These are phyloP conservation scores for Melanotaenia duboulayi DNA, from an alignment of 2,113 vertebrate species.

Conservation along the genomic window DNA sequence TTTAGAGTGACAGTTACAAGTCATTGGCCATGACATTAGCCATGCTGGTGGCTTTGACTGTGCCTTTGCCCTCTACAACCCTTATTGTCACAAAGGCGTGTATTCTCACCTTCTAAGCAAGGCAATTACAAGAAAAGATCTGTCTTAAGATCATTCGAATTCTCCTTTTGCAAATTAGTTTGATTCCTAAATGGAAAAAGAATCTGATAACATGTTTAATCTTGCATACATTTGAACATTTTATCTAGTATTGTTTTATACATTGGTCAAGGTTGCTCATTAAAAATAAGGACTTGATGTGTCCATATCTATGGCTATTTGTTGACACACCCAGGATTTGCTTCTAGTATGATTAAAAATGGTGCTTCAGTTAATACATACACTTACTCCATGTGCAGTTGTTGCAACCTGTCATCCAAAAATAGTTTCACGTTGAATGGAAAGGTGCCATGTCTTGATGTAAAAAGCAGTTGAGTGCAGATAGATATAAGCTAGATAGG, in stretches of 20 bases:
- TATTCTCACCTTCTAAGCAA: constrained; percentile 27
- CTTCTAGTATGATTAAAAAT: too few relatives aligned
- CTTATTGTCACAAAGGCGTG: constrained; percentile 38
- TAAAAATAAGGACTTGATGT: neutral
- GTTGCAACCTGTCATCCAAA: neutral
- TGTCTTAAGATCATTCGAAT: neutral
- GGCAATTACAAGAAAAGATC: constrained; percentile 8
- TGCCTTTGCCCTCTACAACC: constrained; percentile 39
- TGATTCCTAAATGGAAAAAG: neutral
- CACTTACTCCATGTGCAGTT: neutral
- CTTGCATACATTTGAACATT: constrained; percentile 13
- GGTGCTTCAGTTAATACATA: too few relatives aligned
- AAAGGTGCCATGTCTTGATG: neutral
- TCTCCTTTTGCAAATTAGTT: neutral
- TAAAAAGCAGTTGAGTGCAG: too few relatives aligned
- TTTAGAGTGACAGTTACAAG: constrained; percentile 38
- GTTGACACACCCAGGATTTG: too few relatives aligned
- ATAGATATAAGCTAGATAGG: neutral
- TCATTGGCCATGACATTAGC: constrained; percentile 64
- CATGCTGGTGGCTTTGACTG: constrained; percentile 58
- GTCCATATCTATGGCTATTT: neutral
- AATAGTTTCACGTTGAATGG: neutral
- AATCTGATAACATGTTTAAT: constrained; percentile 9
- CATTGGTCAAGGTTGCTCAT: neutral
- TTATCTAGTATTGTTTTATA: neutral